Conservation (phyloP, 2,888 invertebrate genomes). For the Brassicogethes aeneus region DNA sequence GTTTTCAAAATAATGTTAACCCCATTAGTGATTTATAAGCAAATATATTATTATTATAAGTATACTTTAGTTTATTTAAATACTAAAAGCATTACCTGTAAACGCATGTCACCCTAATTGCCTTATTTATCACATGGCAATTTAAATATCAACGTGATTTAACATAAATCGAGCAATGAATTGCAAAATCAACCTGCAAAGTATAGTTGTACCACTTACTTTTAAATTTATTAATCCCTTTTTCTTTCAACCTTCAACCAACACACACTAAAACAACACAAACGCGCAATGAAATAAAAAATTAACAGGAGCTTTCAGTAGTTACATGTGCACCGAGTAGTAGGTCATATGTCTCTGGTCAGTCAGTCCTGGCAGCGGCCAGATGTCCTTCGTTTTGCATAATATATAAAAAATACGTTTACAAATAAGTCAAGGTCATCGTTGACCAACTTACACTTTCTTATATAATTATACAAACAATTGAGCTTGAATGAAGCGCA, state of each 20-base stretch:
- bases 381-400: not conserved
- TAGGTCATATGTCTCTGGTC: slow-evolving; percentile 9
- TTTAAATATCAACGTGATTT: not conserved
- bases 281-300: not conserved
- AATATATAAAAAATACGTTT: slow-evolving; percentile 13
- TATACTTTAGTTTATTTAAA: too few relatives aligned
- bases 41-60: too few relatives aligned
- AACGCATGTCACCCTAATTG: too few relatives aligned
- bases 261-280: not conserved
- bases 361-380: too few relatives aligned
- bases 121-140: too few relatives aligned
- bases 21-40: too few relatives aligned
- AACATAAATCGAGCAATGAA: not conserved
- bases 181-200: not conserved
- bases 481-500: too few relatives aligned
- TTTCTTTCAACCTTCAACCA: not conserved
- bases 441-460: slow-evolving; percentile 24
- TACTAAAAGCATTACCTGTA: too few relatives aligned
- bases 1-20: too few relatives aligned
- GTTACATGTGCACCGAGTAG: not conserved
- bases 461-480: slow-evolving; percentile 18
- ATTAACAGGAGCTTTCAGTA: not conserved
- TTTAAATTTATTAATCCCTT: too few relatives aligned
- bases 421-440: slow-evolving; percentile 25
- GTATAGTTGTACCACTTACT: slow-evolving; percentile 1